Conservation (phyloP, 2,797 vertebrate species). For the Sebastes nivosus region DNA sequence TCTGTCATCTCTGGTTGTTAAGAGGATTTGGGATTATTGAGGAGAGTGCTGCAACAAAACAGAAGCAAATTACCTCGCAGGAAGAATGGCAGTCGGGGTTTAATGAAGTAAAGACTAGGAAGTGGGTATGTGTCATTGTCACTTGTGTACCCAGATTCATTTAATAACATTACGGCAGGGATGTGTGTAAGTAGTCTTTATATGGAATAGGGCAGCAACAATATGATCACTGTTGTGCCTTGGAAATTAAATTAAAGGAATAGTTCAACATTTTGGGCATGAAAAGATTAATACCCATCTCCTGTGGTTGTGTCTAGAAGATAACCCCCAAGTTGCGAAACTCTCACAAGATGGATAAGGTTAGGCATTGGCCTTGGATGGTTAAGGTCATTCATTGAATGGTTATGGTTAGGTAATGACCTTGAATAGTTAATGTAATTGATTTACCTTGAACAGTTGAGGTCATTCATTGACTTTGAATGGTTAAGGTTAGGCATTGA, state of each 20-base stretch:
- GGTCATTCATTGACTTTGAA: fast-evolving
- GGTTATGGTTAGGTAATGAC: no score
- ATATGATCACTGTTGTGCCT: not conserved
- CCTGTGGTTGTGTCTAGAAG: no score
- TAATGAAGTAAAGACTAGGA: conserved; percentile 34
- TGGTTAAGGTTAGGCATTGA: no score
- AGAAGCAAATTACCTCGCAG: conserved; percentile 37
- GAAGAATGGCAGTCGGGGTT: conserved; percentile 30
- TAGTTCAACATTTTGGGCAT: not conserved
- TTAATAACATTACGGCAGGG: not conserved
- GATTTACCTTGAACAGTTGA: no score
- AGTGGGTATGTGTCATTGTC: conserved; percentile 33
- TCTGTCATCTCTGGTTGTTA: conserved; percentile 54
- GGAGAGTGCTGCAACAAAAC: conserved; percentile 30
- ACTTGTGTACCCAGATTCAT: conserved; percentile 30
- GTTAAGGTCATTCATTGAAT: no score
- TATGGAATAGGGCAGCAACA: not conserved
- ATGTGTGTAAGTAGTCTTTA: conserved; percentile 1
- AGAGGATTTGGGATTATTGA: conserved; percentile 67
- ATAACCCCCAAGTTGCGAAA: no score
- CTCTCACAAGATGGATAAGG: no score
- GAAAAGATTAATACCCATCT: not conserved
- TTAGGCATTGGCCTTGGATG: no score
- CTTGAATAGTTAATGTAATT: no score
- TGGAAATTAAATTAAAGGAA: not conserved